A percentile compares a stretch with the other conserved stretches of the same genome.
phyloP scores from a whole-genome alignment of 1,140 invertebrate species.

The Araneus ventricosus region DNA sequence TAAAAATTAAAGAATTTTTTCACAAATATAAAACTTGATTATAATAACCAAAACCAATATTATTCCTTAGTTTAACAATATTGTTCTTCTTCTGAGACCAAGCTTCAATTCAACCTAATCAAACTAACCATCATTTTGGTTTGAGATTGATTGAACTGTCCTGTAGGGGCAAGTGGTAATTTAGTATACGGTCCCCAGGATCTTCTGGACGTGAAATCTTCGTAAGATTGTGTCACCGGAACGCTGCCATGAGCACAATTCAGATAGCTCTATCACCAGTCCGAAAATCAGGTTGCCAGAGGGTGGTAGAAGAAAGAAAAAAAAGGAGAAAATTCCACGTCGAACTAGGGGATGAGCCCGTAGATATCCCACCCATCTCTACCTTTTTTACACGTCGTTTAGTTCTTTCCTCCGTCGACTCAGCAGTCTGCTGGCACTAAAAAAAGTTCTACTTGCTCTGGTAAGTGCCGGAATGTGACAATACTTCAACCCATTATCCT shows the following conservation, averaged over 20 bases:
- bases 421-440: slow-evolving; percentile 41
- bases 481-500: slow-evolving; percentile 64
- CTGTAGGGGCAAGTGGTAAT: neutral
- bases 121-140: too few relatives aligned
- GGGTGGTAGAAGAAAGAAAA: neutral
- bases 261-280: slow-evolving; percentile 62
- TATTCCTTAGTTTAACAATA: too few relatives aligned
- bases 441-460: neutral
- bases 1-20: too few relatives aligned
- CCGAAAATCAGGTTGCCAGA: neutral
- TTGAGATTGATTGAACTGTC: neutral
- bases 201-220: slow-evolving; percentile 39
- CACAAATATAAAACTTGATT: too few relatives aligned
- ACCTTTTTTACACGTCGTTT: slow-evolving; percentile 68
- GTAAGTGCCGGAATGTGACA: slow-evolving; percentile 62
- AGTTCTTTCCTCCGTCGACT: slow-evolving; percentile 23
- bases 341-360: slow-evolving; percentile 45
- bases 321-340: neutral
- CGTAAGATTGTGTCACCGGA: slow-evolving; percentile 53
- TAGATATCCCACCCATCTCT: slow-evolving; percentile 21
- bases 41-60: too few relatives aligned
- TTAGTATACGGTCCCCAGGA: neutral
- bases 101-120: too few relatives aligned
- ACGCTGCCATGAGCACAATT: slow-evolving; percentile 59
- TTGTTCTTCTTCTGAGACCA: too few relatives aligned